Conservation (phyloP, 2,888 invertebrate genomes). For the Tubiluchus corallicola region DNA sequence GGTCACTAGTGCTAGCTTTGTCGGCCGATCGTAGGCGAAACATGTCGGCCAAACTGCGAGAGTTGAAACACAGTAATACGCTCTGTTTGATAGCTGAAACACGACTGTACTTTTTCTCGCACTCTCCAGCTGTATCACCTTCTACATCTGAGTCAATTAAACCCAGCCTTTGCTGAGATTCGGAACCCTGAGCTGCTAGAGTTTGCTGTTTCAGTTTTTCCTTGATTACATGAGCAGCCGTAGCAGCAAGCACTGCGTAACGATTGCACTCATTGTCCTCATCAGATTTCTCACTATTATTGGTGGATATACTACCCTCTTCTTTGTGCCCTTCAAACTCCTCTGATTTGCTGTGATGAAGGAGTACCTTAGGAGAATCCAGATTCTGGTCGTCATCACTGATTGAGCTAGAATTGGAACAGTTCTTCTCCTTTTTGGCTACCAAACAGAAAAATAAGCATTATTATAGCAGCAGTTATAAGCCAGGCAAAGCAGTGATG, state of each 20-base stretch:
- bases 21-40: not conserved
- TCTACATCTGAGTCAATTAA: slow-evolving; percentile 1
- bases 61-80: slow-evolving; percentile 1
- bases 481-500: no score
- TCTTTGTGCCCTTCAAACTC: not conserved
- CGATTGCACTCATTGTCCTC: not conserved
- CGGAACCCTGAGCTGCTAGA: not conserved
- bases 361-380: not conserved
- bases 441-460: no score
- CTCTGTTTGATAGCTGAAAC: not conserved
- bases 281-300: not conserved
- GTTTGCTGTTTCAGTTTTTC: no score
- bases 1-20: not conserved
- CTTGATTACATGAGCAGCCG: not conserved
- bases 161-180: not conserved
- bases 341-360: not conserved
- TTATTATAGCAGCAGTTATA: no score
- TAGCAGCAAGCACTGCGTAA: not conserved
- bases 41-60: not conserved
- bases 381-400: not conserved
- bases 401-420: not conserved
- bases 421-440: no score
- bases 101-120: not conserved
- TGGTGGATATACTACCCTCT: not conserved
- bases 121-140: not conserved